Evolutionary conservation across 1,140 invertebrate species (phyloP).

Genomic region (Semibalanus balanoides): DNA sequence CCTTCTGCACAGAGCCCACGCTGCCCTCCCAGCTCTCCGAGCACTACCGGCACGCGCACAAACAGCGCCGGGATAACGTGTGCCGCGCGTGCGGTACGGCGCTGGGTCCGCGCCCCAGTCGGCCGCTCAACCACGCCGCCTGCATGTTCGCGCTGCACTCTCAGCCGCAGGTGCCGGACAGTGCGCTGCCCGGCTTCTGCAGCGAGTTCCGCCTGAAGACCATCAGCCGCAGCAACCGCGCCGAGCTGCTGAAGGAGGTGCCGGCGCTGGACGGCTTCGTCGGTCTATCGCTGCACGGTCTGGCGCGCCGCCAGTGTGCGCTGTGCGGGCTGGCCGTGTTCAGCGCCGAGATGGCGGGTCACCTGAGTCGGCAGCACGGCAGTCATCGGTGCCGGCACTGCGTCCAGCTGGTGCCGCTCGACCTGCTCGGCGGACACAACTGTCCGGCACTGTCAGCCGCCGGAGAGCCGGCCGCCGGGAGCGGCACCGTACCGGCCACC

Average conservation of each 20-base stretch:
- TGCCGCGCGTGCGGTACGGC: neutral
- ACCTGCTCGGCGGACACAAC: neutral
- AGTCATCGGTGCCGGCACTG: neutral
- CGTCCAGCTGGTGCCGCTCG: neutral
- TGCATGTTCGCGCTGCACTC: neutral
- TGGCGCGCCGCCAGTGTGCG: neutral
- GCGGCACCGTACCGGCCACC: too few relatives aligned
- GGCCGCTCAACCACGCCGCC: neutral
- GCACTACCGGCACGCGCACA: neutral
- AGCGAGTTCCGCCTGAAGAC: neutral
- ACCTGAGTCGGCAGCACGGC: neutral
- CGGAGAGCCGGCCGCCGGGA: too few relatives aligned
- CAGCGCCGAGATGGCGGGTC: neutral
- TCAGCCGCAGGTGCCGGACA: neutral
- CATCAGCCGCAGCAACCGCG: neutral
- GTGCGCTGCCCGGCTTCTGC: neutral
- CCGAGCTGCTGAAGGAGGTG: neutral
- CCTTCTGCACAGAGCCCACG: neutral
- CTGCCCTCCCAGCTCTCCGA: neutral
- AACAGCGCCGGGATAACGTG: neutral
- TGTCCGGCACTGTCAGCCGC: too few relatives aligned
- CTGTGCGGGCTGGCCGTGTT: neutral
- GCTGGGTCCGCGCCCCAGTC: neutral
- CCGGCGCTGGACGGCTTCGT: neutral
- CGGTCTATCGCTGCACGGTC: neutral